phyloP scores from a whole-genome alignment of 2,113 vertebrate species.

The Opisthocomus hoazin region DNA sequence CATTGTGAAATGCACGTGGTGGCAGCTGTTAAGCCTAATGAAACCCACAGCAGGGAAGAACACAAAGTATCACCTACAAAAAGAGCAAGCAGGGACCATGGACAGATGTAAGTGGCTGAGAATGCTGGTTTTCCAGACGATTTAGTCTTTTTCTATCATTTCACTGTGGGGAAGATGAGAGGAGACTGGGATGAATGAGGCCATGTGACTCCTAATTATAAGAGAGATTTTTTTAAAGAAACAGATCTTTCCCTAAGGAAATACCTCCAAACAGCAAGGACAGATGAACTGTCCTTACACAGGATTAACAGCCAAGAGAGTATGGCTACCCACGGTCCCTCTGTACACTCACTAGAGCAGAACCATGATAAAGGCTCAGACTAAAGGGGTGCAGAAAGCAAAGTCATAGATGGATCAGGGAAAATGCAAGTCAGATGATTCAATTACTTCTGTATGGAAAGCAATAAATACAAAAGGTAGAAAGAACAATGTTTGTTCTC shows the following conservation, averaged over 20 bases:
- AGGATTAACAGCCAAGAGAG: background rate
- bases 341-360: background rate
- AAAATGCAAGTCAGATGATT: background rate
- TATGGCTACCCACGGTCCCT: background rate
- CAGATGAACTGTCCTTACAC: background rate
- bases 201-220: background rate
- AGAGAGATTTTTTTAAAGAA: background rate
- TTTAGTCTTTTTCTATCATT: background rate
- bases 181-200: background rate
- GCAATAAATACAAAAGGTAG: background rate
- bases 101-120: background rate
- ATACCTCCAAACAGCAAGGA: background rate
- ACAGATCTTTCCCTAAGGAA: background rate
- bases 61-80: background rate
- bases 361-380: background rate
- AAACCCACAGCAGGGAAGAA: background rate
- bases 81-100: background rate
- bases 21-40: background rate
- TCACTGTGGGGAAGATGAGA: background rate
- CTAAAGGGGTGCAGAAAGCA: background rate
- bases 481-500: background rate
- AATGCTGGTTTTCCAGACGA: background rate
- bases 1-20: background rate
- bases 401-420: background rate
- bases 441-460: background rate